Percentiles rank a stretch among this genome's conserved stretches.
Evolutionary conservation across 2,888 invertebrate species (phyloP).

Genomic region (Acanthosepion pharaonis): DNA sequence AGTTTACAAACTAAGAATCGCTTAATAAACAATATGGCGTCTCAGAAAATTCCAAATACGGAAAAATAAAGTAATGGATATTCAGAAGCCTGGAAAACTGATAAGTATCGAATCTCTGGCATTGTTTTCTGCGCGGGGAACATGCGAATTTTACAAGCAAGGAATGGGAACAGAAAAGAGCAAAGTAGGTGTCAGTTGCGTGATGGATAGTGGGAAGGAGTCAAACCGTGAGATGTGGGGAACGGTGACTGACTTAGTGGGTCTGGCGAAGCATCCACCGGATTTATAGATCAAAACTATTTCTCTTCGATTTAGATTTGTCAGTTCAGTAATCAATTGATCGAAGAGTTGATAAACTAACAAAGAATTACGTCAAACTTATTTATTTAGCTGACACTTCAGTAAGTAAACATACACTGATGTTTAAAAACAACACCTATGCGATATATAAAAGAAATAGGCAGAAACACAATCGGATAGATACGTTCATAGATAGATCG

Average conservation of each 20-base stretch:
- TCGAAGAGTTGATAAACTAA: background rate
- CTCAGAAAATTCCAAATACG: background rate
- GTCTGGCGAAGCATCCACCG: background rate
- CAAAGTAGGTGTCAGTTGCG: background rate
- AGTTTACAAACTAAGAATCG: background rate
- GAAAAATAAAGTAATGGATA: background rate
- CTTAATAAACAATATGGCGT: background rate
- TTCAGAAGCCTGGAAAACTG: background rate
- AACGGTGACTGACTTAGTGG: background rate
- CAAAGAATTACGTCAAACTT: background rate
- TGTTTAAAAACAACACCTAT: background rate
- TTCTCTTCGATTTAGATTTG: background rate
- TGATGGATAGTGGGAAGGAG: background rate
- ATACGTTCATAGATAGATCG: background rate
- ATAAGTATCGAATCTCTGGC: background rate
- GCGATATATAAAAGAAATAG: background rate
- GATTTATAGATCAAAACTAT: background rate
- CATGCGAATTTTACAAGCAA: background rate
- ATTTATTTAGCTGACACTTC: background rate
- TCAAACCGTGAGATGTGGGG: background rate
- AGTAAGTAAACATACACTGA: background rate
- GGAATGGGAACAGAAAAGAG: background rate
- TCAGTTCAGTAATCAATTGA: background rate
- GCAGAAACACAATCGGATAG: background rate
- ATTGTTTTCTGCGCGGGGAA: too few relatives aligned